Percentiles rank a stretch among this genome's conserved stretches.
These are phyloP conservation scores for Hypselothyrea guttata DNA, from an alignment of 2,888 invertebrate genomes.

Conservation along the genomic window DNA sequence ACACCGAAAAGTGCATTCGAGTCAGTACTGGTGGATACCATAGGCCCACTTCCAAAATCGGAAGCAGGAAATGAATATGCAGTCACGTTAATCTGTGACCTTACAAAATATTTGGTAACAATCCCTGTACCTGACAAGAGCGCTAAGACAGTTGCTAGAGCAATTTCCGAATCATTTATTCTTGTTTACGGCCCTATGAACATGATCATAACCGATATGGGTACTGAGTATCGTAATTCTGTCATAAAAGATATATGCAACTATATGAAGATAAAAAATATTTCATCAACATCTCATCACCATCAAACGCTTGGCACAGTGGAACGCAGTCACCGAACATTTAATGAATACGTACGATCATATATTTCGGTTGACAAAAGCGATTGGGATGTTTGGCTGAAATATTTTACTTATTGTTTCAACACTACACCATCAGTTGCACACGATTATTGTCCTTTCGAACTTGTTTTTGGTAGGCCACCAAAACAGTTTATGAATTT, in stretches of 20 bases:
- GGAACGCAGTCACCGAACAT: constrained; percentile 4
- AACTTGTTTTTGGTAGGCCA: background rate
- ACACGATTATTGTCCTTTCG: background rate
- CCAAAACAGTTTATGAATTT: constrained; percentile 2
- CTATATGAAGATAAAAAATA: constrained; percentile 4
- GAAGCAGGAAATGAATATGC: constrained; percentile 6
- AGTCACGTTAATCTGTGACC: constrained; percentile 6
- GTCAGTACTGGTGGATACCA: constrained; percentile 1
- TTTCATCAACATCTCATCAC: constrained; percentile 2
- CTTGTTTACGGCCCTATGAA: constrained; percentile 7
- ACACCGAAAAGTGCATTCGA: constrained; percentile 7
- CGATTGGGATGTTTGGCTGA: background rate
- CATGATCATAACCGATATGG: constrained; percentile 4
- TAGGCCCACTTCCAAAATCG: background rate
- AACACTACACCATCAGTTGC: background rate
- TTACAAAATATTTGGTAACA: constrained; percentile 4
- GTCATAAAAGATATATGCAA: background rate
- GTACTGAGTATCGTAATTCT: constrained; percentile 6
- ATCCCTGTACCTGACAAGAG: constrained; percentile 4
- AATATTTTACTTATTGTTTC: constrained; percentile 9
- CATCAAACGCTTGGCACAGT: constrained; percentile 1
- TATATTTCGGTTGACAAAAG: background rate
- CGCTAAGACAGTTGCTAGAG: constrained; percentile 6
- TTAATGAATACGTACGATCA: constrained; percentile 3
- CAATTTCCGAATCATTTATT: constrained; percentile 1